Percentiles rank a stretch among this genome's conserved stretches.
Conservation (phyloP, 2,113 vertebrate species). For the Odobenus rosmarus region DNA sequence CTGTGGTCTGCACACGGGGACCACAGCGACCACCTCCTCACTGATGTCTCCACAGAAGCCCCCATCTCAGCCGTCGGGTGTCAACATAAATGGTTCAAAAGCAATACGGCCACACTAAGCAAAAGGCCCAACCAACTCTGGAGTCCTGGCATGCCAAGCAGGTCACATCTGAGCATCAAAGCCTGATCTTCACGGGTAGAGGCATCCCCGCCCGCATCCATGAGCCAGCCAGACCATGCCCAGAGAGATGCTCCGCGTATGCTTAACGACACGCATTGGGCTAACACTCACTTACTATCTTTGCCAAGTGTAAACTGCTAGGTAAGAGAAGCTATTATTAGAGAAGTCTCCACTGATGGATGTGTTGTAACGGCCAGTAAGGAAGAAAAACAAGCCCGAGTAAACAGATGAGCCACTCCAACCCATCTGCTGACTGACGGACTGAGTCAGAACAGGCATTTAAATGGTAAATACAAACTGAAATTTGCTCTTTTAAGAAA, state of each 20-base stretch:
- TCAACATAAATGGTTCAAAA: neutral
- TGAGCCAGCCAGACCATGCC: neutral
- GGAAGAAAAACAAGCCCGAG: constrained; percentile 42
- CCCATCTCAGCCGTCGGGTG: neutral
- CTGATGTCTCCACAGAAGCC: neutral
- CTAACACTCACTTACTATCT: constrained; percentile 32
- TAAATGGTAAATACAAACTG: constrained; percentile 64
- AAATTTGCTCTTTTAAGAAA: constrained; percentile 76
- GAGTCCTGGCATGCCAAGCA: neutral
- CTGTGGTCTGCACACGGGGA: neutral
- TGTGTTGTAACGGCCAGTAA: constrained; percentile 6
- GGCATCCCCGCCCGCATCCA: neutral
- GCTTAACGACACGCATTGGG: neutral
- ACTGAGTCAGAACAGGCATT: constrained; percentile 63
- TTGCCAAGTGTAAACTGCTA: constrained; percentile 30
- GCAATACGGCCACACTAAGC: neutral
- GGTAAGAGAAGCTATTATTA: constrained; percentile 36
- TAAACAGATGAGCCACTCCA: constrained; percentile 46
- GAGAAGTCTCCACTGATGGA: neutral
- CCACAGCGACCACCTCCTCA: neutral
- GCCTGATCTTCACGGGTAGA: neutral
- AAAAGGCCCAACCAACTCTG: neutral
- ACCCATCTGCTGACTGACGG: constrained; percentile 70
- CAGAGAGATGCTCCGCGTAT: neutral
- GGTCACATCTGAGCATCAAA: neutral